Evolutionary conservation across 1,140 invertebrate species (phyloP), one percentile per base, ranked within the genome.

Genomic region (Cherax quadricarinatus): DNA sequence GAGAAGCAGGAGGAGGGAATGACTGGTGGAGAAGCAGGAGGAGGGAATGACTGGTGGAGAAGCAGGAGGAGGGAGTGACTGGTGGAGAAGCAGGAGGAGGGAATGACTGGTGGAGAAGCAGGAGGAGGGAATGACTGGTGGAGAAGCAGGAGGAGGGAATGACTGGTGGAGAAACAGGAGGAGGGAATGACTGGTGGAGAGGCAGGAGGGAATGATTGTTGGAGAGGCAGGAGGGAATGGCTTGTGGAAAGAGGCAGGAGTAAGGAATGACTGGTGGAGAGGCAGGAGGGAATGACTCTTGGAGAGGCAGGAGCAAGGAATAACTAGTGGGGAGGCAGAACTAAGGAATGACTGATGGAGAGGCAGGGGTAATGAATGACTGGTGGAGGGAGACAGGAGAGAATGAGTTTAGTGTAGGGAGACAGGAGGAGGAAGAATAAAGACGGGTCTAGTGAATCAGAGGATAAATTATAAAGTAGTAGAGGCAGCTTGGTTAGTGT

Each of bases 281-380:
- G 48, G 82, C 9, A 49, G 53, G 24, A 84, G 53, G 4, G n/a
- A n/a, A n/a, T n/a, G n/a, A n/a, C n/a, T n/a, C n/a, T n/a, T n/a
- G 84, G 30, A 30, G 62, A 30, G 30, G 84, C 21, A 66, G 62
- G 60, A 86, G 60, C 53, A 57, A 49, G 48, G 62, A 57, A 86
- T 24, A 48, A 62, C 21, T 16, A 48, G 62, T 10, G 12, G 9
- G 24, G 14, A 53, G 24, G 48, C 12, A 66, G 7, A n/a, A 60
- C 41, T 10, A 41, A 66, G 60, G 41, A 66, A 48, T 18, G 18
- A 24, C 16, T 16, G 82, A 84, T 18, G 53, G 4, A 62, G 82
- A 41, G 41, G 82, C 5, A 49, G 53, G 24, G 53, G 53, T 12
- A 53, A 62, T 18, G 57, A 62, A 86, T 24, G 62, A 60, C 14